A percentile compares a stretch with the other conserved stretches of the same genome.
These are phyloP conservation scores for Copsychus sechellarum DNA, from an alignment of 2,113 vertebrate genomes.

Conservation along the genomic window DNA sequence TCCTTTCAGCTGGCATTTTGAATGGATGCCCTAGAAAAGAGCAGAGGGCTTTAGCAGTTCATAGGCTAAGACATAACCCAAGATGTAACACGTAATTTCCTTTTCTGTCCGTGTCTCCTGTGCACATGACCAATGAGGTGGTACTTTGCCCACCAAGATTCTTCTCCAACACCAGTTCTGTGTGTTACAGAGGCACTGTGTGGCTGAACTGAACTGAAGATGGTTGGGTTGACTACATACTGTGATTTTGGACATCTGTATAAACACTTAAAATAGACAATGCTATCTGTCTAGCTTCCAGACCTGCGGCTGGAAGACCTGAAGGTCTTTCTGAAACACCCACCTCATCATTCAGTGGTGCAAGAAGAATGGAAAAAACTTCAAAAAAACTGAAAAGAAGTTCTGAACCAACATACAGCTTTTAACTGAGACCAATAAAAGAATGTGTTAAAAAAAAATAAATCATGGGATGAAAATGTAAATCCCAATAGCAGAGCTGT, in stretches of 20 bases:
- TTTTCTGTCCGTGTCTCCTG: not conserved
- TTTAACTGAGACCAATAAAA: not conserved
- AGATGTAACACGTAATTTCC: not conserved
- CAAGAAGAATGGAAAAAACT: not conserved
- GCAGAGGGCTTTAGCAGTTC: not conserved
- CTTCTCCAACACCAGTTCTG: not conserved
- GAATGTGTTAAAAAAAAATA: not conserved
- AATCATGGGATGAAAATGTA: accelerated
- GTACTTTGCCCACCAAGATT: not conserved
- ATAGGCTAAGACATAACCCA: not conserved
- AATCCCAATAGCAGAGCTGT: not conserved
- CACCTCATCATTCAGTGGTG: not conserved
- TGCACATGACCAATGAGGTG: accelerated
- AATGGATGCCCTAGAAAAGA: not conserved
- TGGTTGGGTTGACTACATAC: not conserved
- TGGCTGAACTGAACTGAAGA: not conserved
- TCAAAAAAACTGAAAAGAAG: not conserved
- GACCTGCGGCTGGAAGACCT: not conserved
- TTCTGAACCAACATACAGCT: not conserved
- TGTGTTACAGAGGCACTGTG: accelerated
- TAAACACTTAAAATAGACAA: not conserved
- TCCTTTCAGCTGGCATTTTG: not conserved
- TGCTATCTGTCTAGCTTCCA: not conserved
- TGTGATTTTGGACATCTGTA: not conserved
- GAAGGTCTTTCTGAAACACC: not conserved